Conservation (phyloP, 2,113 vertebrate genomes). For the Alces alces region DNA sequence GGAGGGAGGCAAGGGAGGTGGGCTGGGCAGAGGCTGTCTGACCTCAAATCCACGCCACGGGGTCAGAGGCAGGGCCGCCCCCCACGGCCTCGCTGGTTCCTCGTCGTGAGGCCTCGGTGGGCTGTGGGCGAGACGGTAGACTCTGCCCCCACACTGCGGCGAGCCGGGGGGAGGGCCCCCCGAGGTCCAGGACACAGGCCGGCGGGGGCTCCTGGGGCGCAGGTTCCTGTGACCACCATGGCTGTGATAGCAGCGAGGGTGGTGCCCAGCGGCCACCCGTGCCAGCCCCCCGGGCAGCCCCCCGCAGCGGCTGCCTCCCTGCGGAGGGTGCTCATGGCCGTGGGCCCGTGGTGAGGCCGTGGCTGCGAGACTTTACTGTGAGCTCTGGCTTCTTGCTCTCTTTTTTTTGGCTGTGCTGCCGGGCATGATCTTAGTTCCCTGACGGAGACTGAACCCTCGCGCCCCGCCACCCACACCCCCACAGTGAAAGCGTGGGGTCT, state of each 20-base stretch:
- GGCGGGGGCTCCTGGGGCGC: accelerated
- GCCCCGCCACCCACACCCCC: too few relatives aligned
- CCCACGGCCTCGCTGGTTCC: background rate
- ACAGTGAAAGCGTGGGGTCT: too few relatives aligned
- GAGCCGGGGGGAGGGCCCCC: background rate
- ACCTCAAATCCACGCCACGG: background rate
- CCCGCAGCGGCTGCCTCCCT: accelerated
- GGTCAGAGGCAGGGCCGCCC: background rate
- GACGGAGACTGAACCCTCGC: too few relatives aligned
- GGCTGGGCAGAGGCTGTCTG: background rate
- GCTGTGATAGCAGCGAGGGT: background rate
- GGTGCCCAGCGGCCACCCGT: background rate
- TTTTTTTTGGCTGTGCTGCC: background rate
- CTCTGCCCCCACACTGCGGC: too few relatives aligned
- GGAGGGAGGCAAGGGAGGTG: background rate
- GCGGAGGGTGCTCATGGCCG: accelerated
- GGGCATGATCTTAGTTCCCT: too few relatives aligned
- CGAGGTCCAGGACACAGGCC: accelerated
- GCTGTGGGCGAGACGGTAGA: accelerated
- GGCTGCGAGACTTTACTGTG: background rate
- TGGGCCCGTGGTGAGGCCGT: accelerated
- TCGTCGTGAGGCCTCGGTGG: background rate
- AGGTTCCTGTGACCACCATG: accelerated
- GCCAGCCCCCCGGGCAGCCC: background rate
- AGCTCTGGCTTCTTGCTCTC: background rate